Evolutionary conservation across 2,113 vertebrate genomes (phyloP), one percentile per base, ranked within the genome.

Genomic region (Malurus cyaneus): DNA sequence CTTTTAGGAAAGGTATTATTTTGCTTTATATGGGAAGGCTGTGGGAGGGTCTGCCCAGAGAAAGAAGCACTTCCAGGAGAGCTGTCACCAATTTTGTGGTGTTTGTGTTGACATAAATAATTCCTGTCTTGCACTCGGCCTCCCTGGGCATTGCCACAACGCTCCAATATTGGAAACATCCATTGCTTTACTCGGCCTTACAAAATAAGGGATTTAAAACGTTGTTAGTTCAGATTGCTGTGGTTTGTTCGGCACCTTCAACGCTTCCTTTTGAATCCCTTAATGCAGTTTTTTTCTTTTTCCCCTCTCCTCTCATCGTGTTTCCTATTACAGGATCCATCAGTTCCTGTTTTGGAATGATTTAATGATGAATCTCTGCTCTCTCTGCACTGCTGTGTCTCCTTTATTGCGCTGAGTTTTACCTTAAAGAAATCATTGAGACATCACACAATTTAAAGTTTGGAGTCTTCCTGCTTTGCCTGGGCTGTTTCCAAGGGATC

Each of bases 71-170:
- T 28, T 32, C 10, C 47, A 25, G 53, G 11, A 32, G 57, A 28
- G 16, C 0, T n/a, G 28, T 15, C 31, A 54, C 6, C 11, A 3
- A 0, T 18, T 41, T 9, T 0, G 2, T 18, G 24, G 39, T 21
- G 42, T 53, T 53, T 24, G 28, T 18, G 12, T n/a, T 28, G 7
- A 64, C 16, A 4, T 0, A 9, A 53, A 41, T 2, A 4, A 18
- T 21, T 57, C 18, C 28, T 23, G 70, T 10, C 23, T 74, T 6
- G 46, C 70, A 2, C 26, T 26, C 23, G 0, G 3, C 19, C 66
- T 62, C 42, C 62, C 56, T 18, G 16, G 14, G 36, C 21, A 1
- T 3, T 16, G 11, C 61, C 49, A 4, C 29, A 3, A 0, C 0
- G 29, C 54, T 82, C 9, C 4, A 5, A 2, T 7, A 32, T 42